Evolutionary conservation across 2,888 invertebrate genomes (phyloP).

Genomic region (Carcina quercana): DNA sequence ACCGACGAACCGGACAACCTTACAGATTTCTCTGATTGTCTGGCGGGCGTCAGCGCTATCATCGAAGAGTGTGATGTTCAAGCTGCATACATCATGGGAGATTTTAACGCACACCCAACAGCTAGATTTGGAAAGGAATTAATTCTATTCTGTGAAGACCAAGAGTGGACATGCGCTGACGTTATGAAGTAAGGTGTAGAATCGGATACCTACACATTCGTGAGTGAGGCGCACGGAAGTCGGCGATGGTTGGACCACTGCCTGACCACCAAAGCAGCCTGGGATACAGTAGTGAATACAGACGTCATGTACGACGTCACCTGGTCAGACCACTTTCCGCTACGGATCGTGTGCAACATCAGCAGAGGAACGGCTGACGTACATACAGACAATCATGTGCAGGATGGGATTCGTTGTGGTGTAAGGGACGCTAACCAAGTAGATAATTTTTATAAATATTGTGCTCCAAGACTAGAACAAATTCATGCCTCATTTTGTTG

Average conservation of each 20-base stretch:
- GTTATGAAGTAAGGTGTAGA: slow-evolving; percentile 6
- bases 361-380: too few species aligned
- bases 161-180: slow-evolving; percentile 17
- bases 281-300: neutral
- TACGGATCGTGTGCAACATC: neutral
- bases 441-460: too few species aligned
- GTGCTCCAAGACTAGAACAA: too few species aligned
- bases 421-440: too few species aligned
- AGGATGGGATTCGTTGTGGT: too few species aligned
- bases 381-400: too few species aligned
- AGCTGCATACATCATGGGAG: slow-evolving; percentile 7
- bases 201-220: slow-evolving; percentile 14
- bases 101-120: slow-evolving; percentile 21
- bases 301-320: neutral
- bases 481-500: too few species aligned
- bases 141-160: slow-evolving; percentile 15
- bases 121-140: slow-evolving; percentile 17
- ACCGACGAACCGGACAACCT: slow-evolving; percentile 1
- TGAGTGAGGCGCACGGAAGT: slow-evolving; percentile 15
- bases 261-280: neutral
- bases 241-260: slow-evolving; percentile 2
- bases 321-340: slow-evolving; percentile 5
- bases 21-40: slow-evolving; percentile 3
- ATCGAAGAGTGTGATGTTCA: neutral
- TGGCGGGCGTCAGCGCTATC: slow-evolving; percentile 1